Conservation (phyloP, 2,888 invertebrate genomes). For the Mimas tiliae region DNA sequence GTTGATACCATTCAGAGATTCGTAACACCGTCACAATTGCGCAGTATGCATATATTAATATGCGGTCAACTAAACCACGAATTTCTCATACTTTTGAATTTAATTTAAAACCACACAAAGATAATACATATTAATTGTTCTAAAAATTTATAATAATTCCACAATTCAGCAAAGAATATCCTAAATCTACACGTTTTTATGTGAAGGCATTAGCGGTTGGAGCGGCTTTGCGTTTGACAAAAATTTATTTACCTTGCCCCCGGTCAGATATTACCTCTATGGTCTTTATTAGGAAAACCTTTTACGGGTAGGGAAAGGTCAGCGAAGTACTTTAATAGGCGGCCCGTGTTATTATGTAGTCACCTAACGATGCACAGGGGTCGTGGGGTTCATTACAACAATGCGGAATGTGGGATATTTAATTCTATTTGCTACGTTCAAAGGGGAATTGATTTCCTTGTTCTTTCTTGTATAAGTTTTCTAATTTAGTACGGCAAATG, state of each 20-base stretch:
- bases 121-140: background rate
- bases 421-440: background rate
- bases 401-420: background rate
- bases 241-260: conserved; percentile 39
- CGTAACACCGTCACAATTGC: too few relatives aligned
- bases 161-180: background rate
- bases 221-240: conserved; percentile 5
- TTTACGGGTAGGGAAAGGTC: conserved; percentile 41
- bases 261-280: conserved; percentile 42
- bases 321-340: conserved; percentile 44
- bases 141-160: background rate
- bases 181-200: conserved; percentile 5
- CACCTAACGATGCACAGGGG: conserved; percentile 27
- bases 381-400: conserved; percentile 3
- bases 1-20: too few relatives aligned
- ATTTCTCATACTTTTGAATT: too few relatives aligned
- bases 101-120: too few relatives aligned
- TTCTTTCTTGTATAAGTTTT: background rate
- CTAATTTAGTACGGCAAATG: too few relatives aligned
- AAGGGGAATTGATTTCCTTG: conserved; percentile 2
- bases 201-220: background rate
- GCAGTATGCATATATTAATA: too few relatives aligned
- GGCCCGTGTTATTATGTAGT: conserved; percentile 37
- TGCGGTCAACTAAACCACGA: too few relatives aligned
- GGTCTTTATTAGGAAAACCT: conserved; percentile 45